Conservation (phyloP, 2,888 invertebrate genomes). For the Agonum fuliginosum region DNA sequence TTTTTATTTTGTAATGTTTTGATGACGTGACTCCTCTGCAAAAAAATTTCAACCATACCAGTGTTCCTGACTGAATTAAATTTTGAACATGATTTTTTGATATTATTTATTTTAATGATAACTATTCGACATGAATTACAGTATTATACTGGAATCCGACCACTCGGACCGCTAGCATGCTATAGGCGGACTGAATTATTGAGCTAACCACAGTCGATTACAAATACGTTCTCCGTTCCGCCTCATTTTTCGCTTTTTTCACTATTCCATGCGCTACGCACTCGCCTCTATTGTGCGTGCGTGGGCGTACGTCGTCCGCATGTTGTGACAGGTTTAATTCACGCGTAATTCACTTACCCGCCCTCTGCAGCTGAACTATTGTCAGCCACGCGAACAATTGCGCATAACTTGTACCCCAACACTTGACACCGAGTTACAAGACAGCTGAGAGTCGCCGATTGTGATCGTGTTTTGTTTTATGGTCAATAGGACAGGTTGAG, state of each 20-base stretch:
- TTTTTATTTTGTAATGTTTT: no score
- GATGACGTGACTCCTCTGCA: no score
- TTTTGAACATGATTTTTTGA: no score
- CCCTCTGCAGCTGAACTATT: background rate
- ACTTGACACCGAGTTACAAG: background rate
- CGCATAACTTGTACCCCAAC: slow-evolving; percentile 16
- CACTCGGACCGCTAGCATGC: no score
- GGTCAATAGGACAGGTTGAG: background rate
- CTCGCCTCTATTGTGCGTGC: background rate
- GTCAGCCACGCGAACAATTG: slow-evolving; percentile 34
- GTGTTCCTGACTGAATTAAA: no score
- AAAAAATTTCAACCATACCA: no score
- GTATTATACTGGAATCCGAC: no score
- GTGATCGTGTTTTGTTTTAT: background rate
- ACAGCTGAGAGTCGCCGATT: background rate
- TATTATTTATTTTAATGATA: no score
- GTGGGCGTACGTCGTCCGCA: slow-evolving; percentile 20
- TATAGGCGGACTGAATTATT: no score
- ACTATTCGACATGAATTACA: no score
- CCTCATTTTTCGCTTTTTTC: background rate
- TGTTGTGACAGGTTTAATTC: slow-evolving; percentile 44
- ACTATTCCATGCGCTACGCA: slow-evolving; percentile 11
- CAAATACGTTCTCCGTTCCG: background rate
- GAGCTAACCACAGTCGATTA: no score
- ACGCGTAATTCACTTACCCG: slow-evolving; percentile 31